These are phyloP conservation scores for Sciurus niger DNA, from an alignment of 2,113 vertebrate genomes.

Conservation along the genomic window DNA sequence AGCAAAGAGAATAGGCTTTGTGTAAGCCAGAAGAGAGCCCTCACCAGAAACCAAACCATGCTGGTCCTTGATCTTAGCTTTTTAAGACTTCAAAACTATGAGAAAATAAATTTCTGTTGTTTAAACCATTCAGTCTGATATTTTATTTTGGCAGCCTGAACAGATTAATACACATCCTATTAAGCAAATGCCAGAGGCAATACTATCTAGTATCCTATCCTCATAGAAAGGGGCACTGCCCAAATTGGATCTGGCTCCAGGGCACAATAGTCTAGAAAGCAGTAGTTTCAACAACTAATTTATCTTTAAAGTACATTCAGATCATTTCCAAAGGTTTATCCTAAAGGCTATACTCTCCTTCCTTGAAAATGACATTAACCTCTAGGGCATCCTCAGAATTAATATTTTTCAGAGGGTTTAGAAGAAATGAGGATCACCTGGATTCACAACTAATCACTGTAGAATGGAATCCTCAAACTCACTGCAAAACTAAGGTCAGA, in stretches of 20 bases:
- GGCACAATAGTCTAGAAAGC: background rate
- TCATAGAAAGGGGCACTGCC: background rate
- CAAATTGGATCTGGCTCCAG: background rate
- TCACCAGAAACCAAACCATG: constrained; percentile 13
- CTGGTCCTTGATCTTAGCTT: background rate
- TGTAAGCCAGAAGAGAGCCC: background rate
- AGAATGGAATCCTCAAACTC: constrained; percentile 36
- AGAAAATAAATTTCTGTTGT: background rate
- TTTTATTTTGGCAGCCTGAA: background rate
- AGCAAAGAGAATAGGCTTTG: background rate
- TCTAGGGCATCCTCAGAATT: background rate
- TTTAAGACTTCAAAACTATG: background rate
- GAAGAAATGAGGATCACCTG: constrained; percentile 17
- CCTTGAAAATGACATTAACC: constrained; percentile 8
- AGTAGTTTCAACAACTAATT: constrained; percentile 16
- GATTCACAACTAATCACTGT: constrained; percentile 45
- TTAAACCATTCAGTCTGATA: background rate
- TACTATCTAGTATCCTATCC: background rate
- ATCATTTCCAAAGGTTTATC: constrained; percentile 44
- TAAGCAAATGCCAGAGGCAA: constrained; percentile 7
- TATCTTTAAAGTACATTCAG: background rate
- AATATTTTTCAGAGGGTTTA: background rate
- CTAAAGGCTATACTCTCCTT: background rate
- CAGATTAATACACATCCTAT: background rate
- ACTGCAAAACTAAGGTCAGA: constrained; percentile 34